These are phyloP conservation scores for Lutjanus erythropterus DNA, from an alignment of 2,113 vertebrate species.

Conservation along the genomic window DNA sequence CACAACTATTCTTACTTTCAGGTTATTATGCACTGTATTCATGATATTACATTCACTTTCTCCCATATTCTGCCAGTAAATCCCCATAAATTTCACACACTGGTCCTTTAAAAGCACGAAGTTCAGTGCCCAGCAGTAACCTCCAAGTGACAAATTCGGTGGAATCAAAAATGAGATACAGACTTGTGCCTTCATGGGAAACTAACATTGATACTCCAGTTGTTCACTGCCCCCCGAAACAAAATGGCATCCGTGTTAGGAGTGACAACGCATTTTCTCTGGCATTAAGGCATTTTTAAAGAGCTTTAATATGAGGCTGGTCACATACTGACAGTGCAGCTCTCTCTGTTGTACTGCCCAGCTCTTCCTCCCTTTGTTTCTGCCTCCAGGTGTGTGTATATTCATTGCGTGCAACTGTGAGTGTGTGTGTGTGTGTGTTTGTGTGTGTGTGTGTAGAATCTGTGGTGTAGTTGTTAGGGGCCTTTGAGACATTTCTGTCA, in stretches of 20 bases:
- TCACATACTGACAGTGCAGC: constrained; percentile 1
- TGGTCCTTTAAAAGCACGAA: too few species aligned
- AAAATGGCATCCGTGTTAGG: constrained; percentile 66
- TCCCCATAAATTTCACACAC: too few species aligned
- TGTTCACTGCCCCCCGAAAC: constrained; percentile 30
- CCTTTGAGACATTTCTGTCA: constrained; percentile 66
- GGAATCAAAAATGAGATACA: neutral
- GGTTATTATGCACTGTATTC: too few species aligned
- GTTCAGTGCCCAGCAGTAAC: too few species aligned
- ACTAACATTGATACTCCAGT: constrained; percentile 29
- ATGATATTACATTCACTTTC: too few species aligned
- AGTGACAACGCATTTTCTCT: constrained; percentile 72
- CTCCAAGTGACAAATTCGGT: too few species aligned
- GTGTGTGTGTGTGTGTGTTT: constrained; percentile 2
- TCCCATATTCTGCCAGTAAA: too few species aligned
- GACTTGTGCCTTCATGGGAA: constrained; percentile 19
- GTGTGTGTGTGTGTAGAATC: neutral
- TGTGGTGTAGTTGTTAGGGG: constrained; percentile 28
- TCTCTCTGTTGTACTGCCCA: neutral
- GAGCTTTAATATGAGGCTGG: constrained; percentile 9
- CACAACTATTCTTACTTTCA: too few species aligned
- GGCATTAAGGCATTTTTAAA: constrained; percentile 8
- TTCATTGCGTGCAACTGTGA: constrained; percentile 1
- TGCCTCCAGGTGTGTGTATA: neutral
- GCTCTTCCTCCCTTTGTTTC: constrained; percentile 22